These are phyloP conservation scores for Oreochromis spilurus DNA, from an alignment of 2,113 vertebrate genomes.

Conservation along the genomic window DNA sequence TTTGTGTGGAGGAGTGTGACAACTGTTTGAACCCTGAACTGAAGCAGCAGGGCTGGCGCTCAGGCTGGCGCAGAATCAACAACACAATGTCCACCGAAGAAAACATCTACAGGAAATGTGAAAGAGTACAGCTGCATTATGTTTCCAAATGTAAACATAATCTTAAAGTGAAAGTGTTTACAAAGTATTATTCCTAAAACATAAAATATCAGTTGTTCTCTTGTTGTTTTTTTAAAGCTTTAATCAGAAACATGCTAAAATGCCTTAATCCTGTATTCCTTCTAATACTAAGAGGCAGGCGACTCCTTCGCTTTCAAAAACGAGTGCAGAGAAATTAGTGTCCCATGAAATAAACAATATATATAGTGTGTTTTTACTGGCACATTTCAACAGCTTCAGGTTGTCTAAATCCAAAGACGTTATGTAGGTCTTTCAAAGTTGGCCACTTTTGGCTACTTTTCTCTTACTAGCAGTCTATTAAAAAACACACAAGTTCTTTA, in stretches of 20 bases:
- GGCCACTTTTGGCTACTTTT: not conserved
- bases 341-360: not conserved
- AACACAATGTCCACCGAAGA: not conserved
- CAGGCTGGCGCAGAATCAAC: not conserved
- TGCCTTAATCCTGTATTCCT: not conserved
- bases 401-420: not conserved
- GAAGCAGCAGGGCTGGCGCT: not conserved
- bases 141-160: not conserved
- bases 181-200: not conserved
- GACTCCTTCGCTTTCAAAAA: not conserved
- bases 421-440: not conserved
- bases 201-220: not conserved
- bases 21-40: constrained; percentile 24
- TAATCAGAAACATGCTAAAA: not conserved
- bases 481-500: too few relatives aligned
- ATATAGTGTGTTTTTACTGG: not conserved
- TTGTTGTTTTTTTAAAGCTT: not conserved
- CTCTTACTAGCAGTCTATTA: accelerated
- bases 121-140: not conserved
- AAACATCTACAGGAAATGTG: not conserved
- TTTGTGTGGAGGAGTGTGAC: constrained; percentile 21
- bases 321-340: not conserved
- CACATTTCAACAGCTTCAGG: not conserved
- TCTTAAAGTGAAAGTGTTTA: not conserved
- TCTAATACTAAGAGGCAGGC: not conserved